Evolutionary conservation across 2,888 invertebrate genomes (phyloP).

Genomic region (Caenorhabditis sp.): DNA sequence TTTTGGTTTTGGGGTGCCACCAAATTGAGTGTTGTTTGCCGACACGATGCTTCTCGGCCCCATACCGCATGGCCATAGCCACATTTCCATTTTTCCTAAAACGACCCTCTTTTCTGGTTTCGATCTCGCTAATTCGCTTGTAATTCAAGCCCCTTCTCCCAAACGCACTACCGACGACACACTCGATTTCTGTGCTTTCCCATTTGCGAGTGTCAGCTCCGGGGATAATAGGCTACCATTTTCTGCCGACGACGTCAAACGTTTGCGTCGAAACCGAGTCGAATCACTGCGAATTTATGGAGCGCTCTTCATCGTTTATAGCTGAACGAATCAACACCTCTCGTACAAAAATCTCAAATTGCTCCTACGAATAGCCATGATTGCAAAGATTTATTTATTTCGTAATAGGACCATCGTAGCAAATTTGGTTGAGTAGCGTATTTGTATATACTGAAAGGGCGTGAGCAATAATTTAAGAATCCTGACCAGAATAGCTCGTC

Average conservation of each 20-base stretch:
- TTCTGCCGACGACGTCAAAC: slow-evolving; percentile 12
- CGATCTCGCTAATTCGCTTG: slow-evolving; percentile 58
- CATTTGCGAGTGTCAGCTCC: background rate
- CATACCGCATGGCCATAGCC: no score
- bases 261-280: background rate
- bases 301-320: slow-evolving; percentile 6
- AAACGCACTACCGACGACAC: slow-evolving; percentile 29
- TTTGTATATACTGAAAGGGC: background rate
- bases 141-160: slow-evolving; percentile 53
- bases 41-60: slow-evolving; percentile 21
- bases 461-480: slow-evolving; percentile 13
- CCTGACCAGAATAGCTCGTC: slow-evolving; percentile 10
- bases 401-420: slow-evolving; percentile 14
- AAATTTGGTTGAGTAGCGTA: slow-evolving; percentile 47
- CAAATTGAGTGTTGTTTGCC: slow-evolving; percentile 56
- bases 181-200: slow-evolving; percentile 36
- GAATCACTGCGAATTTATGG: slow-evolving; percentile 9
- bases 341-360: background rate
- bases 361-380: no score
- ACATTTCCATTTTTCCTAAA: slow-evolving; percentile 54
- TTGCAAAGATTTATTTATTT: no score
- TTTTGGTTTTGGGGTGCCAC: slow-evolving; percentile 29
- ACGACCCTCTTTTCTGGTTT: slow-evolving; percentile 23
- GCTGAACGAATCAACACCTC: slow-evolving; percentile 25
- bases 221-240: slow-evolving; percentile 10